Evolutionary conservation across 1,140 invertebrate genomes (phyloP).

Genomic region (Ganaspis sp.): DNA sequence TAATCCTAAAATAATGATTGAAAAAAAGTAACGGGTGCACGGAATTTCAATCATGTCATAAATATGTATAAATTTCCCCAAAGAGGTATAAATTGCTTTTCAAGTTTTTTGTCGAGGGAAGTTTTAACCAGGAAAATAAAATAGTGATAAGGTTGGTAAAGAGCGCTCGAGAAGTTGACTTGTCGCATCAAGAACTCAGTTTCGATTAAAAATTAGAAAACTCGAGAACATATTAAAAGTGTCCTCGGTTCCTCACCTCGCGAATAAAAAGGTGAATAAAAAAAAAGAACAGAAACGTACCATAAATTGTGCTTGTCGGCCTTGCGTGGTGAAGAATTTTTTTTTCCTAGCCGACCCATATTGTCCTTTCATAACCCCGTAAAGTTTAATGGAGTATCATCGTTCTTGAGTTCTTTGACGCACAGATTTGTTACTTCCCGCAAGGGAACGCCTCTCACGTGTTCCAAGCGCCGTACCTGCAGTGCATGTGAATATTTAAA

Average conservation of each 20-base stretch:
- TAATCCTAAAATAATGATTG: too few species aligned
- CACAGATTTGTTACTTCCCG: constrained; percentile 31
- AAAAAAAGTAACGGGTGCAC: not conserved
- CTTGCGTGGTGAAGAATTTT: constrained; percentile 9
- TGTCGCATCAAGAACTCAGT: not conserved
- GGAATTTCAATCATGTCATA: not conserved
- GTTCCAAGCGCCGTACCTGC: constrained; percentile 22
- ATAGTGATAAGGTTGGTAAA: not conserved
- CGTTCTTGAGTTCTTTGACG: constrained; percentile 31
- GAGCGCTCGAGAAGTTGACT: not conserved
- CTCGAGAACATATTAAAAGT: constrained; percentile 12
- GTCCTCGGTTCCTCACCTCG: not conserved
- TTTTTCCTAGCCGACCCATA: constrained; percentile 21
- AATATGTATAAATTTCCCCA: not conserved
- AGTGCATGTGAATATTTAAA: constrained; percentile 29
- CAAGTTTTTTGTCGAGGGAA: not conserved
- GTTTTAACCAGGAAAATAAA: constrained; percentile 15
- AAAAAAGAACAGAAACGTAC: not conserved
- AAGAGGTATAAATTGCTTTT: not conserved
- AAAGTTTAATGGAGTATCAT: constrained; percentile 31
- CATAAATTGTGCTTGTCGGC: constrained; percentile 21
- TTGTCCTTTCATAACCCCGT: constrained; percentile 31
- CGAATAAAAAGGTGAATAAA: not conserved
- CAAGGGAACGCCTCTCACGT: constrained; percentile 25
- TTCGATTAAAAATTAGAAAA: constrained; percentile 15